Evolutionary conservation across 1,140 invertebrate genomes (phyloP).

Genomic region (Microvelia longipes): DNA sequence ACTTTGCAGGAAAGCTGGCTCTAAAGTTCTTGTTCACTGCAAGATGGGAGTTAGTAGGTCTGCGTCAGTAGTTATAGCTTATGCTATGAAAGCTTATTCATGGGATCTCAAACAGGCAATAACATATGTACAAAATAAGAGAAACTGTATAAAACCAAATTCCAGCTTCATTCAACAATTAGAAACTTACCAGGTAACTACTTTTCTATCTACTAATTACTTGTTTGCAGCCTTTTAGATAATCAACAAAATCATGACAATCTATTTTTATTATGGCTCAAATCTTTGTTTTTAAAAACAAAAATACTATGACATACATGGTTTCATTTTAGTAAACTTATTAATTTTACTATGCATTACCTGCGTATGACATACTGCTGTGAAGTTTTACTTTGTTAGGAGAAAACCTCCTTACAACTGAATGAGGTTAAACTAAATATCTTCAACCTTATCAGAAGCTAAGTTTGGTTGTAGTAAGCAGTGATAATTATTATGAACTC

Average conservation of each 20-base stretch:
- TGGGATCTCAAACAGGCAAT: conserved; percentile 81
- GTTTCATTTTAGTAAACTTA: too few species aligned
- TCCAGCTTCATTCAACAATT: conserved; percentile 83
- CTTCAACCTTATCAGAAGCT: too few species aligned
- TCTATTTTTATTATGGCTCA: not conserved
- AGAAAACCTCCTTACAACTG: too few species aligned
- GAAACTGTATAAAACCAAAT: conserved; percentile 91
- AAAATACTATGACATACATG: not conserved
- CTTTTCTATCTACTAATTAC: too few species aligned
- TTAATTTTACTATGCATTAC: too few species aligned
- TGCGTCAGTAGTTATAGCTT: conserved; percentile 93
- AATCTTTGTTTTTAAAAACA: not conserved
- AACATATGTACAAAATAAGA: conserved; percentile 74
- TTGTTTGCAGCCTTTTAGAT: too few species aligned
- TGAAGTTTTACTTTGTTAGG: too few species aligned
- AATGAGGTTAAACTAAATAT: too few species aligned
- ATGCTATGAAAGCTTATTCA: conserved; percentile 93
- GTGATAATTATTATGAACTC: too few species aligned
- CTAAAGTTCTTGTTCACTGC: conserved; percentile 90
- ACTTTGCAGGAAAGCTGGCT: conserved; percentile 56
- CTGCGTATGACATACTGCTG: too few species aligned
- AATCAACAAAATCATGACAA: not conserved
- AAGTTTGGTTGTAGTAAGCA: too few species aligned
- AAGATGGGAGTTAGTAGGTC: conserved; percentile 98
- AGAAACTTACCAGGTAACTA: conserved; percentile 68